Base-by-base conservation (phyloP, 2,797 vertebrate genomes). In the Dicrostonyx torquatus region DNA sequence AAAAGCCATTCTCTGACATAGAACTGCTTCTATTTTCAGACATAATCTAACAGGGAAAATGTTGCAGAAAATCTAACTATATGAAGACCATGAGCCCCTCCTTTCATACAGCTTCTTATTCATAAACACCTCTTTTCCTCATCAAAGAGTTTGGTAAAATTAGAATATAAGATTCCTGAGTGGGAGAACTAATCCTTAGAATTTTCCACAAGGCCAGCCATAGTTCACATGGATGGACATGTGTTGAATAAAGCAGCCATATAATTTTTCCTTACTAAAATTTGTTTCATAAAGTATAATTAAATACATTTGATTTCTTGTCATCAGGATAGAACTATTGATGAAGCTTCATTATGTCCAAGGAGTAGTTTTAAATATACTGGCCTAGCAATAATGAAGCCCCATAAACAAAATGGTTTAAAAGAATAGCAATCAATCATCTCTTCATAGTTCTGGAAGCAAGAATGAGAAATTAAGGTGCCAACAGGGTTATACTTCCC, bases 71-170 rank as follows among this genome's bases (percentile, higher is more conserved):
- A 93, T 89, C 13, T 80, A 76, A 48, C 20, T 62, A 20, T 37
- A 15, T 53, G 22, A 66, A 15, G 15, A 6, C 18, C 55, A 89
- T 40, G 34, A 92, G 37, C 68, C 84, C 50, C 79, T 50, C n/a
- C 53, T n/a, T 18, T 53, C 84, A 29, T 85, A 93, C 72, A 60
- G 48, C 77, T 92, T 34, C 24, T 92, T 95, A 58, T 94, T 90
- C 76, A n/a, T 60, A 72, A 83, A 83, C 4, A 92, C 24, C 17
- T 86, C 22, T 48, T 79, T 82, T 34, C 31, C 24, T 85, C 60
- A 86, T 87, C n/a, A 89, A 91, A 87, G 40, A 90, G 40, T 55
- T 91, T 83, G 45, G 70, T 82, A 86, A 92, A 55, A 93, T 97
- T 80, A 93, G 60, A 94, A 88, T 26, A 1, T 64, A 77, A 93